Percentiles rank a stretch among this genome's conserved stretches.
Evolutionary conservation across 2,113 vertebrate species (phyloP).

Genomic region (Dicrurus megarhynchus): DNA sequence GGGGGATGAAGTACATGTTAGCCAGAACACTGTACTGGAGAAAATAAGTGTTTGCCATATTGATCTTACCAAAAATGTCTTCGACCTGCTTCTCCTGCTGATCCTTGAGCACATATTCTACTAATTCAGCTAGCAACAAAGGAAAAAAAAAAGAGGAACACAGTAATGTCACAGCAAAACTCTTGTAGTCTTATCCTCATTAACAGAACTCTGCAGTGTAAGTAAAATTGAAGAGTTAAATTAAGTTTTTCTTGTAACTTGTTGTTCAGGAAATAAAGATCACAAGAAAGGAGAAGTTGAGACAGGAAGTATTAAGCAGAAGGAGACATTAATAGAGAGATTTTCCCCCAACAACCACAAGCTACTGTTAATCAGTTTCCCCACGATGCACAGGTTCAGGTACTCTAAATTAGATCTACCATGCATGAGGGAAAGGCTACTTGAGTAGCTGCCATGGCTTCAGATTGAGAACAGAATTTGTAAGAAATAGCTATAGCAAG

Average conservation of each 20-base stretch:
- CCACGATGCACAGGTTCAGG: not conserved
- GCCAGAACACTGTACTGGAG: not conserved
- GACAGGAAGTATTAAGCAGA: constrained; percentile 29
- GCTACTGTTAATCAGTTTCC: not conserved
- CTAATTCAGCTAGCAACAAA: constrained; percentile 67
- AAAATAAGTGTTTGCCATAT: not conserved
- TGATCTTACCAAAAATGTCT: constrained; percentile 73
- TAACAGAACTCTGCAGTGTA: not conserved
- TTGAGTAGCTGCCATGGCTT: not conserved
- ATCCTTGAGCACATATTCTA: constrained; percentile 76
- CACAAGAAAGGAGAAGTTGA: constrained; percentile 42
- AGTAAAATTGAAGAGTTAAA: constrained; percentile 4
- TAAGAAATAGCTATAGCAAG: not conserved
- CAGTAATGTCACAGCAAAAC: not conserved
- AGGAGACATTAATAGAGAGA: constrained; percentile 31
- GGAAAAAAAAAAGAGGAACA: not conserved
- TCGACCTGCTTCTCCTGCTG: constrained; percentile 61
- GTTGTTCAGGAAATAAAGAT: constrained; percentile 48
- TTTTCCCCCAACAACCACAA: not conserved
- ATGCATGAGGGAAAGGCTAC: not conserved
- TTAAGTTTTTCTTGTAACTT: constrained; percentile 40
- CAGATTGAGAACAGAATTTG: not conserved
- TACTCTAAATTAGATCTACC: not conserved
- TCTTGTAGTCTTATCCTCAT: not conserved
- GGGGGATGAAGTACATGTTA: not conserved